phyloP scores from a whole-genome alignment of 2,888 invertebrate genomes.

The Rhagonycha fulva region DNA sequence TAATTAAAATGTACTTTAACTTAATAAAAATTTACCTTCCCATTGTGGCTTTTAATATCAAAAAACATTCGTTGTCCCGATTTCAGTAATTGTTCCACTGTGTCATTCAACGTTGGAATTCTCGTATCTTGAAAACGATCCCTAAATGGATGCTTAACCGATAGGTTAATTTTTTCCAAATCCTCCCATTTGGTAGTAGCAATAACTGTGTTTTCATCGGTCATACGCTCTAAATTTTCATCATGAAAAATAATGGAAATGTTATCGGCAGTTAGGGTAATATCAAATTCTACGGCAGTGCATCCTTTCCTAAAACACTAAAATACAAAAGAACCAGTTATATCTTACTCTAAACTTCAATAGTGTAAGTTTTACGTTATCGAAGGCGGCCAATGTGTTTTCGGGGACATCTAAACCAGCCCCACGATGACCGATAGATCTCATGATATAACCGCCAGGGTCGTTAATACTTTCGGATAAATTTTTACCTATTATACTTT shows the following conservation, averaged over 20 bases:
- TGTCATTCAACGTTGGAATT: slow-evolving; percentile 73
- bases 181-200: slow-evolving; percentile 65
- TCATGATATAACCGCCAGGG: slow-evolving; percentile 59
- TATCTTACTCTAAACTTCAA: not conserved
- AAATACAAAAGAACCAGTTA: slow-evolving; percentile 33
- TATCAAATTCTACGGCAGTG: slow-evolving; percentile 77
- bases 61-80: slow-evolving; percentile 76
- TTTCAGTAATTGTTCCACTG: slow-evolving; percentile 66
- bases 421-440: slow-evolving; percentile 75
- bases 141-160: slow-evolving; percentile 72
- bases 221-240: slow-evolving; percentile 68
- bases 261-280: slow-evolving; percentile 73
- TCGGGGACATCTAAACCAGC: slow-evolving; percentile 79
- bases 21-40: slow-evolving; percentile 57
- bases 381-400: slow-evolving; percentile 75
- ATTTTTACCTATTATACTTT: slow-evolving; percentile 58
- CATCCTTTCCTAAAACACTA: slow-evolving; percentile 76
- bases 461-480: slow-evolving; percentile 53
- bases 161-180: slow-evolving; percentile 67
- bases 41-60: slow-evolving; percentile 74
- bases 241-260: slow-evolving; percentile 80
- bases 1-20: not conserved
- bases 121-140: slow-evolving; percentile 62
- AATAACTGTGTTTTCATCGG: slow-evolving; percentile 60
- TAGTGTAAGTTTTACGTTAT: slow-evolving; percentile 58